Conservation (phyloP, 1,140 invertebrate genomes). For the Ditylenchus dipsaci region DNA sequence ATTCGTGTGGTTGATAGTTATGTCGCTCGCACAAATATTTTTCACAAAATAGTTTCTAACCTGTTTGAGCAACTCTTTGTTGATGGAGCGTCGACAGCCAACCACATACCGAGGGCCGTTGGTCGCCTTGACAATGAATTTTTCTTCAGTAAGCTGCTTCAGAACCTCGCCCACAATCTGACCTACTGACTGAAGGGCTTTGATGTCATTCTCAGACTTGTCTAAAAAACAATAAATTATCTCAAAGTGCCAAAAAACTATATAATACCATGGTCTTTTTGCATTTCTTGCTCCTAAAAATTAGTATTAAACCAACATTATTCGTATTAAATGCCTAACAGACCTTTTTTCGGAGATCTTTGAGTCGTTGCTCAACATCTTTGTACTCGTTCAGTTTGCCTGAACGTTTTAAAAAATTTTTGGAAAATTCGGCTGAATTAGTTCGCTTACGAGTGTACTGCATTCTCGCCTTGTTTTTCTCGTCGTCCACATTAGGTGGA, state of each 20-base stretch:
- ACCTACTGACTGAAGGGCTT: slow-evolving; percentile 96
- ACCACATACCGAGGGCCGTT: slow-evolving; percentile 99
- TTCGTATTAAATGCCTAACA: neutral
- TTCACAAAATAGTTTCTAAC: slow-evolving; percentile 59
- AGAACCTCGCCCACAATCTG: slow-evolving; percentile 98
- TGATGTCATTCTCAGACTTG: slow-evolving; percentile 98
- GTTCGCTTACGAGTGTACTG: neutral
- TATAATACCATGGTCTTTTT: slow-evolving; percentile 80
- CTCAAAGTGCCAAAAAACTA: too few relatives aligned
- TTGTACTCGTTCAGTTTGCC: slow-evolving; percentile 53
- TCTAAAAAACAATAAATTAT: slow-evolving; percentile 58
- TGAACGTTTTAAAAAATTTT: too few relatives aligned
- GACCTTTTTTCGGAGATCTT: slow-evolving; percentile 54
- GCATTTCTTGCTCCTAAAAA: slow-evolving; percentile 82
- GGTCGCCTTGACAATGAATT: slow-evolving; percentile 99
- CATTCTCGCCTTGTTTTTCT: neutral
- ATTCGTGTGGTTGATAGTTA: too few relatives aligned
- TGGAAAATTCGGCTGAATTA: too few relatives aligned
- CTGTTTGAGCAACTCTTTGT: slow-evolving; percentile 85
- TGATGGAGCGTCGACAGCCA: slow-evolving; percentile 89
- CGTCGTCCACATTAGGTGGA: neutral
- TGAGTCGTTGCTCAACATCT: slow-evolving; percentile 52
- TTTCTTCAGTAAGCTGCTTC: slow-evolving; percentile 97
- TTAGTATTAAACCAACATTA: neutral
- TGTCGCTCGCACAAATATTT: too few relatives aligned